Evolutionary conservation across 1,140 invertebrate species (phyloP).

Genomic region (Trichogramma pretiosum): DNA sequence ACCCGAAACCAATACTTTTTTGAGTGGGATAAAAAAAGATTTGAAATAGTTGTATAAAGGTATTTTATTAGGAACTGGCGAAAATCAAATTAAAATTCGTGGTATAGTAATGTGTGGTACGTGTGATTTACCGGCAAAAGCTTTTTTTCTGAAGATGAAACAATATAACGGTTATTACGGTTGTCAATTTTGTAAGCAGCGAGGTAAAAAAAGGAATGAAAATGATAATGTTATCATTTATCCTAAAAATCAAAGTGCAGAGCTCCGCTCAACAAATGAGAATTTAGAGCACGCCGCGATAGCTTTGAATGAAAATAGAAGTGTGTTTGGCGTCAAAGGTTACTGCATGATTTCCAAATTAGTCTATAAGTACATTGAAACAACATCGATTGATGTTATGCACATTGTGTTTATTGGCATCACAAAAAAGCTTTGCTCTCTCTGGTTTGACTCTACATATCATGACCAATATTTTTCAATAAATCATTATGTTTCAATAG

Average conservation of each 20-base stretch:
- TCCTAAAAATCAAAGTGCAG: background rate
- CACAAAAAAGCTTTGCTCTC: background rate
- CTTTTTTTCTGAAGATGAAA: constrained; percentile 1
- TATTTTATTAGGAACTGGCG: background rate
- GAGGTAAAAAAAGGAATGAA: background rate
- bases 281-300: background rate
- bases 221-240: background rate
- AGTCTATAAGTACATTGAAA: background rate
- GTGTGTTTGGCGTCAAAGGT: background rate
- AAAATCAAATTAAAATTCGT: background rate
- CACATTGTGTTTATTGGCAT: background rate
- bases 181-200: background rate
- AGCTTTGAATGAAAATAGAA: background rate
- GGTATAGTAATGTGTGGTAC: constrained; percentile 1
- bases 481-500: background rate
- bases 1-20: background rate
- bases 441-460: constrained; percentile 2
- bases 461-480: background rate
- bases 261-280: background rate
- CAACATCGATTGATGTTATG: background rate
- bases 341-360: background rate
- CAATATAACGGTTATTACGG: constrained; percentile 1
- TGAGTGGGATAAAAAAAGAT: background rate
- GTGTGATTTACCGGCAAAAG: background rate
- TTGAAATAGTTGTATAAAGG: constrained; percentile 2